Evolutionary conservation across 2,797 vertebrate species (phyloP), one percentile per base, ranked within the genome.

Genomic region (Oreochromis mossambicus): DNA sequence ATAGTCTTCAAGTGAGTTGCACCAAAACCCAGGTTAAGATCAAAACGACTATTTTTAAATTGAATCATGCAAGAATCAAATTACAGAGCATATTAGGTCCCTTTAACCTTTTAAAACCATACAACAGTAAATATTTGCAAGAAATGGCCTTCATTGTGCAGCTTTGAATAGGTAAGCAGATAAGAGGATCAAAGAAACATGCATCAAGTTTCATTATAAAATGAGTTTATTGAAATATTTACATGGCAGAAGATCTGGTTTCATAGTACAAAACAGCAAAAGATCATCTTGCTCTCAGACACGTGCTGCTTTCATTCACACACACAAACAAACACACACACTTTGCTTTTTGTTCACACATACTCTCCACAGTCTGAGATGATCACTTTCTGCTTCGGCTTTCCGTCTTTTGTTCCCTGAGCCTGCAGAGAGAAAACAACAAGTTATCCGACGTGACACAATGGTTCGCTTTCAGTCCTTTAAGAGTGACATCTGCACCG

Each of bases 311-410:
- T 41, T 8, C 73, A 5, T 0, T n/a, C 51, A 87, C 51, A 77
- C 79, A 83, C 3, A 77, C 79, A 77, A 48, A 48, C 29, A 46
- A 10, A 8, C 58, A 21, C 24, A 21, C 7, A 19, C 41, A 36
- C 21, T 43, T 0, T 38, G 2, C 10, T 55, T 43, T 43, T 78
- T 8, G 3, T 84, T 96, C 90, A 99, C 5, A 94, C 94, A n/a
- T 96, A 97, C 94, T 99, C 98, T 80, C 98, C 98, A 7, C 98
- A 99, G 95, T 99, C 98, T 0, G 98, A 97, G 80, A 99, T 98
- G 77, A 99, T 98, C 86, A 99, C 97, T 91, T 99, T 99, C 96
- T 99, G 97, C 95, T 98, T 98, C 0, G 98, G 95, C 84, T 99
- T 99, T 80, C 98, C 98, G 0, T 99, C 98, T 81, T 99, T 99